phyloP scores from a whole-genome alignment of 2,113 vertebrate species.

The Pedetes capensis region DNA sequence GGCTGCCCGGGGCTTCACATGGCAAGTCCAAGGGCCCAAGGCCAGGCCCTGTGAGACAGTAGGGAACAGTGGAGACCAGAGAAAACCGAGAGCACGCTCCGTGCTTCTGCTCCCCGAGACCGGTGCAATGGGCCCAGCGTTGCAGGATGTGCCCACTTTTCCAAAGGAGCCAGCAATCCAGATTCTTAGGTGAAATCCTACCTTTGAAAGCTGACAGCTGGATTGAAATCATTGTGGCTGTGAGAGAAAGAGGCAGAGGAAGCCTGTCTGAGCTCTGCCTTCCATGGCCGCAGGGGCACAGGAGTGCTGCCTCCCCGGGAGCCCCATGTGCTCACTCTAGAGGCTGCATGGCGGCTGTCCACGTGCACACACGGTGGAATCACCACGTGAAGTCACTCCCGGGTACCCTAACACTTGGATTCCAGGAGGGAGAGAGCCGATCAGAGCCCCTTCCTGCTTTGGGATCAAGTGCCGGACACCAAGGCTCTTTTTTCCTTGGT shows the following conservation, averaged over 20 bases:
- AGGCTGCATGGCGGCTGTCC: neutral
- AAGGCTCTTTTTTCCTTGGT: neutral
- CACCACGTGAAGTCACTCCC: constrained; percentile 40
- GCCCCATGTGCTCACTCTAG: neutral
- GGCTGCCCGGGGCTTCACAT: fast-evolving
- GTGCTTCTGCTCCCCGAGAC: neutral
- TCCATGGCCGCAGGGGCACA: neutral
- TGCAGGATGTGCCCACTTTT: neutral
- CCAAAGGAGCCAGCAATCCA: neutral
- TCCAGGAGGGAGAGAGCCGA: neutral
- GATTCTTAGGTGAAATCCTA: neutral
- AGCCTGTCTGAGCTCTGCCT: fast-evolving
- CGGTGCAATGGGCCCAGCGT: neutral
- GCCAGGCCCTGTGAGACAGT: neutral
- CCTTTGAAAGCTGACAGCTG: neutral
- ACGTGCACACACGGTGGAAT: neutral
- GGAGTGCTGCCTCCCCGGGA: neutral
- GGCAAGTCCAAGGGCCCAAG: neutral
- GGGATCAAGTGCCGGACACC: fast-evolving
- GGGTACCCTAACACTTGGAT: constrained; percentile 35
- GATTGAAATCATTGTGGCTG: too few relatives aligned
- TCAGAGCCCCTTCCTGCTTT: neutral
- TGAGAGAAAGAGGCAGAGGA: neutral
- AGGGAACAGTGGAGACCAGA: too few relatives aligned
- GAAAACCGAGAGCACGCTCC: fast-evolving